These are phyloP conservation scores for Ectropis crepuscularia DNA, from an alignment of 2,888 invertebrate genomes.

Conservation along the genomic window DNA sequence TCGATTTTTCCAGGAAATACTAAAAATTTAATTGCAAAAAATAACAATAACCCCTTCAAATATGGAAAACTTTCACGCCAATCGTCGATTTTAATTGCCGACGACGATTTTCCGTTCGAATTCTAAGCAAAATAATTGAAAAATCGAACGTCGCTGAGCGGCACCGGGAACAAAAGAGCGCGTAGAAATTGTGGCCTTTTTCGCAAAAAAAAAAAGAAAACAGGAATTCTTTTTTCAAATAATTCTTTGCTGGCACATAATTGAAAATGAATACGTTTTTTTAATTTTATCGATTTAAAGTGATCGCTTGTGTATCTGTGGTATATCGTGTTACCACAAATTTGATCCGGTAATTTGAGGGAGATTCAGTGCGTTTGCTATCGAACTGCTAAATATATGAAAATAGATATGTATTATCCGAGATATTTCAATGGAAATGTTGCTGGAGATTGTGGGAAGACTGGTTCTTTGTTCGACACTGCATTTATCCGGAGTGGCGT, in stretches of 20 bases:
- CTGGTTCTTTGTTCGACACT: conserved; percentile 62
- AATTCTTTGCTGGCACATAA: neutral
- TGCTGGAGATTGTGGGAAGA: conserved; percentile 27
- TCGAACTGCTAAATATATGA: neutral
- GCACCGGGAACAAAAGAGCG: conserved; percentile 58
- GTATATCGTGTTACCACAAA: conserved; percentile 1
- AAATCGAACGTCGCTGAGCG: conserved; percentile 46
- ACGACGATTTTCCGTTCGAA: conserved; percentile 29
- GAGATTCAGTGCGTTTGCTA: conserved; percentile 7
- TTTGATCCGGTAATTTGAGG: conserved; percentile 1
- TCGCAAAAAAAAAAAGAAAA: conserved; percentile 38
- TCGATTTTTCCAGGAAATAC: conserved; percentile 42
- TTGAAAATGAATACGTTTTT: neutral
- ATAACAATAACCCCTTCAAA: conserved; percentile 37
- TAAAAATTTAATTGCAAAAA: conserved; percentile 52
- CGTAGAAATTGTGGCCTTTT: conserved; percentile 59
- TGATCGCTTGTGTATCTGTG: conserved; percentile 5
- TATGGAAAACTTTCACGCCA: conserved; percentile 29
- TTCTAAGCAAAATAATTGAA: conserved; percentile 37
- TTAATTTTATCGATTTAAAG: neutral
- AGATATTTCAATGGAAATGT: conserved; percentile 33
- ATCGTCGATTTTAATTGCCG: conserved; percentile 22
- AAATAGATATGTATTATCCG: conserved; percentile 18
- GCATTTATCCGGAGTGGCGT: conserved; percentile 43
- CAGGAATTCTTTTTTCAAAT: conserved; percentile 1